These are phyloP conservation scores for Papilio dardanus DNA, from an alignment of 1,140 invertebrate species.

Conservation along the genomic window DNA sequence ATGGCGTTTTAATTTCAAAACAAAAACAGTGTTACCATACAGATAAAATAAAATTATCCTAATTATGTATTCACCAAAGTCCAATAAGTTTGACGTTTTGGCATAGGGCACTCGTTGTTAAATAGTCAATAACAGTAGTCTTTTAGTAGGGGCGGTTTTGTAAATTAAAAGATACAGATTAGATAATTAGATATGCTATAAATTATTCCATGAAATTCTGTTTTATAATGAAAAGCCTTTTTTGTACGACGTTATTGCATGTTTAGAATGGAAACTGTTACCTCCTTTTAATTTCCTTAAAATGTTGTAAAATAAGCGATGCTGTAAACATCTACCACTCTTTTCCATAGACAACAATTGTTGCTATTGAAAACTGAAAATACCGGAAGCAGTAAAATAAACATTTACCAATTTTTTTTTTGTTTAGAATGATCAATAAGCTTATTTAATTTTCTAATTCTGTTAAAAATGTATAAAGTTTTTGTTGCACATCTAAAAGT, in stretches of 20 bases:
- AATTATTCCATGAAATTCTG: too few species aligned
- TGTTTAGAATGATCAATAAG: neutral
- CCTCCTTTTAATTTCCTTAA: neutral
- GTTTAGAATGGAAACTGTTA: neutral
- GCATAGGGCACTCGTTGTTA: too few species aligned
- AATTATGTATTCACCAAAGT: neutral
- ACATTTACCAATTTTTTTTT: conserved; percentile 13
- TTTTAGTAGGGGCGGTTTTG: too few species aligned
- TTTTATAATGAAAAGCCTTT: too few species aligned
- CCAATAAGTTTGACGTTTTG: too few species aligned
- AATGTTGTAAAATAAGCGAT: neutral
- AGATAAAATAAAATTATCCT: neutral
- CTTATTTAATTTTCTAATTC: neutral
- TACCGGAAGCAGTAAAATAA: conserved; percentile 12
- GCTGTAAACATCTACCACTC: neutral
- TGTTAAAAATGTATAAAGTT: neutral
- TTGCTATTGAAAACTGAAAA: neutral
- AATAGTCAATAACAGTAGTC: too few species aligned
- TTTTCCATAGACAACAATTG: conserved; percentile 1
- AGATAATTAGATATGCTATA: too few species aligned
- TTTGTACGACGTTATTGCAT: neutral
- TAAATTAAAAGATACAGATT: too few species aligned
- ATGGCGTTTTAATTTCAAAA: conserved; percentile 40
- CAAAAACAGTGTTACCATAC: conserved; percentile 33
- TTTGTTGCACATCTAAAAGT: neutral